Conservation (phyloP, 2,888 invertebrate genomes). For the Vanessa cardui region DNA sequence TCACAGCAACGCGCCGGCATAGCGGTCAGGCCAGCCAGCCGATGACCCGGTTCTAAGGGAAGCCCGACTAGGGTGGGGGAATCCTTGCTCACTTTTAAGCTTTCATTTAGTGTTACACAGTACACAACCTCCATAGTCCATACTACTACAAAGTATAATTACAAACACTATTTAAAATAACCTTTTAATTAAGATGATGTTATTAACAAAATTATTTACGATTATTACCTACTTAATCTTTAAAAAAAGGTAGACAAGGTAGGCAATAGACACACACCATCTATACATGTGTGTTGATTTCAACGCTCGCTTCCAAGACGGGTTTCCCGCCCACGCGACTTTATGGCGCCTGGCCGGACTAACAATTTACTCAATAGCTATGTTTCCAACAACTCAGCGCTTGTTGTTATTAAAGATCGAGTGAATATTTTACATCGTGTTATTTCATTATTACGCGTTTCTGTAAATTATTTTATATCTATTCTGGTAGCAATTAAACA, state of each 20-base stretch:
- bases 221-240: neutral
- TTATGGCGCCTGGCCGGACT: slow-evolving; percentile 72
- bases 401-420: slow-evolving; percentile 35
- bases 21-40: slow-evolving; percentile 64
- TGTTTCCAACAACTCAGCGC: slow-evolving; percentile 50
- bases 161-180: neutral
- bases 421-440: slow-evolving; percentile 32
- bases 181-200: neutral
- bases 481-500: neutral
- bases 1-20: slow-evolving; percentile 53
- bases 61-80: slow-evolving; percentile 62
- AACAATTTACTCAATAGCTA: slow-evolving; percentile 64
- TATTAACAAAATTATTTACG: neutral
- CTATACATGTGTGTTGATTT: slow-evolving; percentile 51
- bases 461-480: neutral
- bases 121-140: neutral
- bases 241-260: slow-evolving; percentile 26
- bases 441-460: slow-evolving; percentile 13
- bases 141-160: neutral
- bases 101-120: slow-evolving; percentile 22
- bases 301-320: slow-evolving; percentile 69
- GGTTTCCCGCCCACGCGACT: slow-evolving; percentile 81
- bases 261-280: slow-evolving; percentile 27
- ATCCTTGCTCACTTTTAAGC: slow-evolving; percentile 32
- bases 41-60: slow-evolving; percentile 78